A percentile compares a stretch with the other conserved stretches of the same genome.
phyloP scores from a whole-genome alignment of 2,113 vertebrate genomes.

The Chaetorhynchus papuensis region DNA sequence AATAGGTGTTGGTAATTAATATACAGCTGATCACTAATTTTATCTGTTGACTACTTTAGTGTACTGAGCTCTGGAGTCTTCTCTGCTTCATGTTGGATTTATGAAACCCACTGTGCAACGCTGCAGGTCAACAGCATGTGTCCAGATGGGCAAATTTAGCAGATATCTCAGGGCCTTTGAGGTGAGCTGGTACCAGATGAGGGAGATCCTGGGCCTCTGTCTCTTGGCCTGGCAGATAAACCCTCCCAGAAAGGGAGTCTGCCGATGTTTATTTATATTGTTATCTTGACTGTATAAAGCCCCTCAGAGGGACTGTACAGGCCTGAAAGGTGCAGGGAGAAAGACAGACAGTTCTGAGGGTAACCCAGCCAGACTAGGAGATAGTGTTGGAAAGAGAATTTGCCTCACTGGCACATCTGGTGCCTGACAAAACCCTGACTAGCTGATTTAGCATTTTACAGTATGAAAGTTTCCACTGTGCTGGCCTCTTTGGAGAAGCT shows the following conservation, averaged over 20 bases:
- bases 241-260: not conserved
- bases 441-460: not conserved
- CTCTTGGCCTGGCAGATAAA: not conserved
- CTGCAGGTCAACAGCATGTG: not conserved
- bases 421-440: not conserved
- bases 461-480: not conserved
- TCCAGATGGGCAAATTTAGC: not conserved
- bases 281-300: not conserved
- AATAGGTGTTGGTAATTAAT: not conserved
- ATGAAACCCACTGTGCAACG: not conserved
- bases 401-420: not conserved
- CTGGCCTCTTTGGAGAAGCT: not conserved
- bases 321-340: not conserved
- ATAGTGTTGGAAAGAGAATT: not conserved
- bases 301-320: not conserved
- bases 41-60: not conserved
- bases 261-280: fast-evolving
- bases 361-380: not conserved
- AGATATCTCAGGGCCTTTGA: not conserved
- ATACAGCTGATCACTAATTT: not conserved
- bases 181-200: not conserved
- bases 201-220: not conserved
- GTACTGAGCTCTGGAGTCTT: not conserved
- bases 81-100: not conserved
- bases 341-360: not conserved